Conservation (phyloP, 2,797 vertebrate genomes). For the Paramormyrops hopkinsi region DNA sequence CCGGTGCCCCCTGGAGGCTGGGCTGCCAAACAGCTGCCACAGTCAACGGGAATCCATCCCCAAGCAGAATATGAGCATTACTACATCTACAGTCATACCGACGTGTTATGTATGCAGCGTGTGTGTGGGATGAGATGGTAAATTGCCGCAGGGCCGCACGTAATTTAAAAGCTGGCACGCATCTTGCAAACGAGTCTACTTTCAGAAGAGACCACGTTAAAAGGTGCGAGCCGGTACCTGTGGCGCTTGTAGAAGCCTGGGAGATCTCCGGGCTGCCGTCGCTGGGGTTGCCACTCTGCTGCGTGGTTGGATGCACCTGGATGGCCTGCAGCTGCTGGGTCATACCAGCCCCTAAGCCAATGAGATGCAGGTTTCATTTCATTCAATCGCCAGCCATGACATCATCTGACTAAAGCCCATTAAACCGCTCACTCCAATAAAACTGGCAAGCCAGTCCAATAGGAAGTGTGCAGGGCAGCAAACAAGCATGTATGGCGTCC, state of each 20-base stretch:
- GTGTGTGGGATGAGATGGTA: background rate
- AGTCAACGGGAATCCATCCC: background rate
- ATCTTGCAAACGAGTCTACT: background rate
- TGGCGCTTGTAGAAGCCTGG: conserved; percentile 85
- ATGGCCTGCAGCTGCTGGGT: conserved; percentile 92
- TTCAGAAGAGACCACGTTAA: background rate
- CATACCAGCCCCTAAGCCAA: conserved; percentile 73
- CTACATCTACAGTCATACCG: background rate
- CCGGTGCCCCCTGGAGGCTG: background rate
- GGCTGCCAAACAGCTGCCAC: background rate
- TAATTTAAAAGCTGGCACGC: background rate
- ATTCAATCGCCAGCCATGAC: background rate
- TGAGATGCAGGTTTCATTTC: conserved; percentile 25
- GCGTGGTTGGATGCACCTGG: conserved; percentile 83
- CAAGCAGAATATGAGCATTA: background rate
- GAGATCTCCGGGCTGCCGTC: conserved; percentile 86
- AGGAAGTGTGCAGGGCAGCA: background rate
- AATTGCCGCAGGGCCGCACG: background rate
- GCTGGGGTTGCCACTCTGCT: conserved; percentile 70
- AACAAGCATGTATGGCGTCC: background rate
- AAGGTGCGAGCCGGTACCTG: conserved; percentile 58
- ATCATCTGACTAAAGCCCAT: background rate
- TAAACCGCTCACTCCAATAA: background rate
- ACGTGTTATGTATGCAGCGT: background rate
- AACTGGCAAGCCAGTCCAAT: background rate